Conservation (phyloP, 2,113 vertebrate genomes). For the Thalassoma bifasciatum region DNA sequence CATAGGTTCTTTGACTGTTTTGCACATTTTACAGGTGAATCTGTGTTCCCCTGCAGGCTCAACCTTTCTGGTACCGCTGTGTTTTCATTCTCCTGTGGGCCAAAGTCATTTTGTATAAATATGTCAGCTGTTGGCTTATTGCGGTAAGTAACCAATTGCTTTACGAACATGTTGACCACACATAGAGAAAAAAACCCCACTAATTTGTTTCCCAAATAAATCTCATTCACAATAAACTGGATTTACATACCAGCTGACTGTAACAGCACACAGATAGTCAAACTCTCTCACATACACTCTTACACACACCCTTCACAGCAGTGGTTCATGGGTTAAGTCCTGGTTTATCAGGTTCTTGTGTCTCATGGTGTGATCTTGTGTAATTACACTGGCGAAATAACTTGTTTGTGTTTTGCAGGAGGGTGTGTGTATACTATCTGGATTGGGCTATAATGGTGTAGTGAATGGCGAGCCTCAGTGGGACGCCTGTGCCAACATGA, state of each 20-base stretch:
- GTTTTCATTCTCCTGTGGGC: slow-evolving; percentile 94
- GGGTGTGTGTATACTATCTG: slow-evolving; percentile 93
- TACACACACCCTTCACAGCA: too few species aligned
- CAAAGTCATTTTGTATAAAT: slow-evolving; percentile 95
- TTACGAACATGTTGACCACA: not conserved
- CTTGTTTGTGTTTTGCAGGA: slow-evolving; percentile 82
- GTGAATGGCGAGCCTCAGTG: slow-evolving; percentile 83
- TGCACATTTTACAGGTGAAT: slow-evolving; percentile 7
- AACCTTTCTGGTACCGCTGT: slow-evolving; percentile 94
- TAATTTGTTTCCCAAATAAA: slow-evolving; percentile 1
- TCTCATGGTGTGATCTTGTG: not conserved
- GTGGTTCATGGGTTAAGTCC: not conserved
- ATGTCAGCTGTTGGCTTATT: slow-evolving; percentile 97
- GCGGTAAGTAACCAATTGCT: slow-evolving; percentile 86
- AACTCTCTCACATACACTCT: not conserved
- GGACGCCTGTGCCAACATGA: slow-evolving; percentile 97
- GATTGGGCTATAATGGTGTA: slow-evolving; percentile 90
- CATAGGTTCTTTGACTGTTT: not conserved
- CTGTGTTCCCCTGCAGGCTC: slow-evolving; percentile 80
- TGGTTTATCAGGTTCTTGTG: slow-evolving; percentile 18
- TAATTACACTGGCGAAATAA: not conserved
- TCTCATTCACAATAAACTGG: not conserved
- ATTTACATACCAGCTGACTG: not conserved
- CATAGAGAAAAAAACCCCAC: not conserved
- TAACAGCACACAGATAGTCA: not conserved